Evolutionary conservation across 2,888 invertebrate species (phyloP).

Genomic region (Agrochola lychnidis): DNA sequence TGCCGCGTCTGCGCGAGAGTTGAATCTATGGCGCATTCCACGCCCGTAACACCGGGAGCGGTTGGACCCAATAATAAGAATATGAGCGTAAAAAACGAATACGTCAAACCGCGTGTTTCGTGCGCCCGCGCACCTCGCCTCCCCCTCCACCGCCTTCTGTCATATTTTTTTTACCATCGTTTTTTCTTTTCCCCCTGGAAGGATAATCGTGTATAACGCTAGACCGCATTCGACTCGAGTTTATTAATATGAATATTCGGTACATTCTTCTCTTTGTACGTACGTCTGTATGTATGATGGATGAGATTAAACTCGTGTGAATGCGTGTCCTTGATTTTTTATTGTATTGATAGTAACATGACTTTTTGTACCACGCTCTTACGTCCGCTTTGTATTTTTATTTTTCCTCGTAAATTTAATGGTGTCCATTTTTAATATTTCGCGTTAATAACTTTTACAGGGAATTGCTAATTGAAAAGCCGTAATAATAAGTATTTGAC

Average conservation of each 20-base stretch:
- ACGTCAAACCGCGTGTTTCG: constrained; percentile 85
- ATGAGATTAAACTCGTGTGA: constrained; percentile 64
- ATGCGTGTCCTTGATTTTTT: constrained; percentile 61
- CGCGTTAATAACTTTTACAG: constrained; percentile 49
- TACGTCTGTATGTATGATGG: constrained; percentile 65
- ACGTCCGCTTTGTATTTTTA: constrained; percentile 52
- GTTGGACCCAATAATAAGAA: constrained; percentile 89
- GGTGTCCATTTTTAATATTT: constrained; percentile 52
- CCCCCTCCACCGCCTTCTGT: constrained; percentile 76
- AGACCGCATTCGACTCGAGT: constrained; percentile 80
- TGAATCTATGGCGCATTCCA: constrained; percentile 87
- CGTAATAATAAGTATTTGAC: constrained; percentile 48
- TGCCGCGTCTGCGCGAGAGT: constrained; percentile 80
- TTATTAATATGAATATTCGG: constrained; percentile 83
- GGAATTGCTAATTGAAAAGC: constrained; percentile 55
- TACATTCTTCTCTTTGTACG: constrained; percentile 71
- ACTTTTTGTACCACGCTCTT: constrained; percentile 59
- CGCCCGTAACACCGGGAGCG: constrained; percentile 90
- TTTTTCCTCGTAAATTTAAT: constrained; percentile 59
- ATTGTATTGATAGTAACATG: constrained; percentile 66
- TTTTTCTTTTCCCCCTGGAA: constrained; percentile 77
- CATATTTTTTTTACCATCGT: constrained; percentile 74
- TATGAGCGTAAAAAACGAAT: constrained; percentile 89
- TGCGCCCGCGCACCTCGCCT: constrained; percentile 80
- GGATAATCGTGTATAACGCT: constrained; percentile 88